Evolutionary conservation across 2,797 vertebrate species (phyloP).

Genomic region (Arvicola amphibius): DNA sequence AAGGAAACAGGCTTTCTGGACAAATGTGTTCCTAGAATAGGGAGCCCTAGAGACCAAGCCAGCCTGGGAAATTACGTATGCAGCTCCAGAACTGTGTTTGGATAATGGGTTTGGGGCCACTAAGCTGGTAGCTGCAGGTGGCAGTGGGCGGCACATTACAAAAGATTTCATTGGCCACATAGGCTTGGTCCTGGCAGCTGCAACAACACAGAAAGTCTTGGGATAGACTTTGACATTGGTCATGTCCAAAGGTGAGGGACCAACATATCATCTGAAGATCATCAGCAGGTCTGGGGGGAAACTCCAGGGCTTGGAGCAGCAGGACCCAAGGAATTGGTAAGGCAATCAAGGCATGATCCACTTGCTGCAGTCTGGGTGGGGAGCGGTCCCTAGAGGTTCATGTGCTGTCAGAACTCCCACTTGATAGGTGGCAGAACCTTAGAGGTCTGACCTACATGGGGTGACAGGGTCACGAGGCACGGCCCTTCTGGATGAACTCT

Average conservation of each 20-base stretch:
- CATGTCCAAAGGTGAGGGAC: not conserved
- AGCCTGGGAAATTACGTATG: rapidly evolving
- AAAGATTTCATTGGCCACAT: too few relatives aligned
- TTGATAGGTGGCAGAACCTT: not conserved
- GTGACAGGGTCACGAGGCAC: not conserved
- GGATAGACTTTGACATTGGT: not conserved
- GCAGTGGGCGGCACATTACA: not conserved
- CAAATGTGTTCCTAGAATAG: not conserved
- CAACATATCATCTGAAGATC: too few relatives aligned
- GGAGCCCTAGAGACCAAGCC: too few relatives aligned
- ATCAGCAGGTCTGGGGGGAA: not conserved
- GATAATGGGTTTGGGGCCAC: not conserved
- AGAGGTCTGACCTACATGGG: not conserved
- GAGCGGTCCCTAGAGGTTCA: not conserved
- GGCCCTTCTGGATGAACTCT: not conserved
- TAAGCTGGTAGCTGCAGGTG: not conserved
- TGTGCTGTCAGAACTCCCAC: too few relatives aligned
- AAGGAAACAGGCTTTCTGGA: not conserved
- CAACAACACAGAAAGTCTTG: rapidly evolving
- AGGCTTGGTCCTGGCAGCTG: not conserved
- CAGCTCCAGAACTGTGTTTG: not conserved
- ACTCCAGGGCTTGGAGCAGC: not conserved
- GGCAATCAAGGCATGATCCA: not conserved
- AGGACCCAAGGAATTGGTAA: not conserved
- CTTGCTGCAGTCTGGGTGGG: not conserved